A percentile compares a stretch with the other conserved stretches of the same genome.
Conservation (phyloP, 2,888 invertebrate genomes). For the Torymus texanus region DNA sequence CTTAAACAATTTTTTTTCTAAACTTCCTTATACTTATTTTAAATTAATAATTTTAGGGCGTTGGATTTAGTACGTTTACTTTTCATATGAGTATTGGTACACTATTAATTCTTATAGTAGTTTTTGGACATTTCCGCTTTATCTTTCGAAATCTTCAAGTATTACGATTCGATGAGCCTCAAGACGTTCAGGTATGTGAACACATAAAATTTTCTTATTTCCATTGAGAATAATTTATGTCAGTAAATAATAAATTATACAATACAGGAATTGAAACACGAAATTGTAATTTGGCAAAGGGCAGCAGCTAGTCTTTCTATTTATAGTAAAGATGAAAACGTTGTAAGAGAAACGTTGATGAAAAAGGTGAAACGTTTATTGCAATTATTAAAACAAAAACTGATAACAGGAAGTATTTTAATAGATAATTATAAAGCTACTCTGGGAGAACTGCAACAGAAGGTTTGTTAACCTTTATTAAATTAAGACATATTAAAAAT, state of each 20-base stretch:
- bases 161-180: conserved; percentile 84
- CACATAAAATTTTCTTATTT: neutral
- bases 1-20: too few species aligned
- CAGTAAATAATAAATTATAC: conserved; percentile 2
- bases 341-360: conserved; percentile 86
- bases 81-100: conserved; percentile 88
- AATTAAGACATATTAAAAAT: neutral
- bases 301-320: conserved; percentile 86
- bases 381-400: conserved; percentile 78
- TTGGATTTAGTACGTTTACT: conserved; percentile 88
- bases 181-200: conserved; percentile 77
- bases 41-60: conserved; percentile 79
- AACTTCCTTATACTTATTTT: too few species aligned
- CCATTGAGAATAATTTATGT: too few species aligned
- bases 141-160: conserved; percentile 84
- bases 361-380: conserved; percentile 84
- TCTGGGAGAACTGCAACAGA: conserved; percentile 82
- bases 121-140: conserved; percentile 83
- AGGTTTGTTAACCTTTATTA: conserved; percentile 67
- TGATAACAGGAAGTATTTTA: conserved; percentile 76
- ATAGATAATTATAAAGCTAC: conserved; percentile 82
- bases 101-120: conserved; percentile 81
- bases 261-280: conserved; percentile 84
- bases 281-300: conserved; percentile 90
- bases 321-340: conserved; percentile 89